Evolutionary conservation across 2,797 vertebrate species (phyloP), one percentile per base, ranked within the genome.

Genomic region (Rhadinocentrus ornatus): DNA sequence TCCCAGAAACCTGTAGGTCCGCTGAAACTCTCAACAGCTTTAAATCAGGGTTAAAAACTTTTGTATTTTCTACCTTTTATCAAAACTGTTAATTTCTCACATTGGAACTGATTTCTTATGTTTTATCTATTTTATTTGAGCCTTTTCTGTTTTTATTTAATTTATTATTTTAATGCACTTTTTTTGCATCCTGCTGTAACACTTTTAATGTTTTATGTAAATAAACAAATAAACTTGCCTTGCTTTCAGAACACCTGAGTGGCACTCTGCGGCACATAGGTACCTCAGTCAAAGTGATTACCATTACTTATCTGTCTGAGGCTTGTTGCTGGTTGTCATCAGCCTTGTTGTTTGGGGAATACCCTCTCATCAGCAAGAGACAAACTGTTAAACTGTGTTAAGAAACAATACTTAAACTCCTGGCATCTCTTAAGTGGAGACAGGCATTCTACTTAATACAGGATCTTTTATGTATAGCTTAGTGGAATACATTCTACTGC

Each of bases 231-330:
- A 29, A 29, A 29, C 27, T 29, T 29, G 27, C 27, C 27, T 29
- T 29, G 27, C 64, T 77, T 57, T 76, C 60, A 57, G 56, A 27
- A 35, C 37, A 75, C 66, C 72, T 59, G 46, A 78, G 71, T 35
- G 35, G 34, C 61, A 39, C 71, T 77, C 41, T 62, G 75, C 54
- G 73, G 53, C 39, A 15, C 61, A 77, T 46, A 63, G 18, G 37
- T 13, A 62, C 76, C 76, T 73, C 16, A 26, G 87, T 77, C 72
- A 71, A 64, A 60, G 64, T 87, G 50, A 85, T 84, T 81, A 74
- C 62, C 50, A 3, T 65, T 27, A 31, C 54, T 34, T 44, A 69
- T 81, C 79, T 67, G 67, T 60, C 53, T 75, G 60, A 56, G 67
- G 79, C 63, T 75, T 81, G 37, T 41, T 53, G n/a, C 1, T 64